These are phyloP conservation scores for Trematomus loennbergii DNA, from an alignment of 2,113 vertebrate genomes.

Conservation along the genomic window DNA sequence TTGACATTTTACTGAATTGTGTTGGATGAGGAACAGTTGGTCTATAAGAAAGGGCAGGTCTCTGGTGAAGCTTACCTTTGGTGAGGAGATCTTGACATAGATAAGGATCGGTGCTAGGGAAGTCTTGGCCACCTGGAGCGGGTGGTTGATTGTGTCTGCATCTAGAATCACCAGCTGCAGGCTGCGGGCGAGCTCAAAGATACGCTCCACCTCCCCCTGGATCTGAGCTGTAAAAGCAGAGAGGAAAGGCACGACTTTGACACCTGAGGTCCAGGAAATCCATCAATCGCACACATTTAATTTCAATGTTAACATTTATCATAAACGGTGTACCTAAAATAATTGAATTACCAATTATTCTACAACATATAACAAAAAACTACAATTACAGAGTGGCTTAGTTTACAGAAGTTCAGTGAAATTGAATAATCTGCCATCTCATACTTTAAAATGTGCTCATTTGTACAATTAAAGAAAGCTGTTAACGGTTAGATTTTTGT, in stretches of 20 bases:
- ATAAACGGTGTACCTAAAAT: no score
- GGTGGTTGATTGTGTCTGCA: constrained; percentile 97
- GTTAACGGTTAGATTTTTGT: background rate
- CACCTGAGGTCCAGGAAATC: background rate
- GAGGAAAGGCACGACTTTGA: background rate
- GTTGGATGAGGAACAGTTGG: background rate
- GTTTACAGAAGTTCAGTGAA: background rate
- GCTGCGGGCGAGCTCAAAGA: constrained; percentile 97
- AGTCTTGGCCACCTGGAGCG: constrained; percentile 96
- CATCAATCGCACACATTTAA: background rate
- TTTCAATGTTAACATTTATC: background rate
- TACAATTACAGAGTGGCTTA: background rate
- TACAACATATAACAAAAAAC: background rate
- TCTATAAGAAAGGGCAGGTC: background rate
- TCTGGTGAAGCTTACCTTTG: constrained; percentile 86
- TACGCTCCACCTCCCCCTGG: constrained; percentile 98
- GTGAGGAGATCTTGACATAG: constrained; percentile 98
- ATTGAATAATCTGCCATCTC: background rate
- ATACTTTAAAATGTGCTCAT: background rate
- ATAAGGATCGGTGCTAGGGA: constrained; percentile 96
- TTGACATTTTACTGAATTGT: background rate
- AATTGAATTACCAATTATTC: background rate
- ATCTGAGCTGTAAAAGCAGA: constrained; percentile 90
- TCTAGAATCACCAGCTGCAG: constrained; percentile 95
- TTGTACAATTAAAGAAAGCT: background rate